Base-by-base conservation (phyloP, 2,797 vertebrate species). In the Hafferia zeledoni region DNA sequence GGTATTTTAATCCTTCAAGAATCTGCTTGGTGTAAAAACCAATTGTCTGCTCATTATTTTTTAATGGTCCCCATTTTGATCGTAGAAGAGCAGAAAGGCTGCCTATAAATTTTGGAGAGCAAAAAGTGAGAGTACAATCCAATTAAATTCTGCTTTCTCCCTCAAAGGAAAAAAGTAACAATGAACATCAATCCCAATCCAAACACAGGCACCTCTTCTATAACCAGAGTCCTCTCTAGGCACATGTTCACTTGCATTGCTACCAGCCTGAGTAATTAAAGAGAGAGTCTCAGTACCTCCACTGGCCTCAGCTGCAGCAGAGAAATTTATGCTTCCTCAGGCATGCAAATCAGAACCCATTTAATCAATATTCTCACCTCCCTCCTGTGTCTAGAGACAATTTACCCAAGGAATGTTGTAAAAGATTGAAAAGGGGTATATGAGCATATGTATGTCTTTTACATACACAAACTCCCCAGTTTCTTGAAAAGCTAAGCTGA, bases 1-100 rank as follows among this genome's bases (percentile, higher is more conserved):
- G 98, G 95, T 99, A 99, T 95, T 99, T 99, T 93, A 99, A 98
- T 67, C 99, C 99, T 98, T 99, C 99, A 90, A 99, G 98, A 96
- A 99, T 99, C 97, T 99, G 99, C 87, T 99, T 98, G 31, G 99
- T 99, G 97, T 99, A 99, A 98, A 99, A 99, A 85, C 99, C 99
- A 76, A 99, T 99, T 84, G 99, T 99, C 96, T 99, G 97, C 88
- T 99, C 99, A 37, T 99, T 99, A 97, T 99, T 99, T 96, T 99
- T 99, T 96, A 99, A 95, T 18, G 99, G 99, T 61, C 99, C 99
- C 99, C 99, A 99, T 96, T 99, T 99, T 70, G 99, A 99, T 94
- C 99, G 98, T 92, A 99, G 98, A 94, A 99, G 98, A 65, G 99
- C 99, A 57, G 99, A 99, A 91, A 99, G 99, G 93, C 99, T 99